Evolutionary conservation across 2,797 vertebrate species (phyloP).

Genomic region (Arrhamphus sclerolepis): DNA sequence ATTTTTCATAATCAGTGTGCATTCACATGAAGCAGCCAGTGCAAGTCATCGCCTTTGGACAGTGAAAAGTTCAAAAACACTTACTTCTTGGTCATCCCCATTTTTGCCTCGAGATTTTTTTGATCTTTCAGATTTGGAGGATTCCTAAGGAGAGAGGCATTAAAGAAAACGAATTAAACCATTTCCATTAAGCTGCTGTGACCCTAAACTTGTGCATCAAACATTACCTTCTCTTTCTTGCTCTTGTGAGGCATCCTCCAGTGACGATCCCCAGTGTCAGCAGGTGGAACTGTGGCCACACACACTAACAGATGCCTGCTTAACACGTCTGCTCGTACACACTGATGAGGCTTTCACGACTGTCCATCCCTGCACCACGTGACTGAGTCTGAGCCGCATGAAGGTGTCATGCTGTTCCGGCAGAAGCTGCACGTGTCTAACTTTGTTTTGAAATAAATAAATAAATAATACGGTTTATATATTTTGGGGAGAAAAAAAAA

Average conservation of each 20-base stretch:
- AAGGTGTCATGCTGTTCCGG: slow-evolving; percentile 30
- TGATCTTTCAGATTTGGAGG: slow-evolving; percentile 70
- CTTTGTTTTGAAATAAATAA: too few species aligned
- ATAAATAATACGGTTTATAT: too few species aligned
- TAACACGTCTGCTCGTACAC: slow-evolving; percentile 29
- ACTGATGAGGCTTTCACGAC: slow-evolving; percentile 33
- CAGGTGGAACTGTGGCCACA: slow-evolving; percentile 36
- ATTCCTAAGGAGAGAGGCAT: slow-evolving; percentile 53
- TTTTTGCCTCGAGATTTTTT: slow-evolving; percentile 74
- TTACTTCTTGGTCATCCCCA: slow-evolving; percentile 70
- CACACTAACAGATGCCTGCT: slow-evolving; percentile 30
- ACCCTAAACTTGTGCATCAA: not conserved
- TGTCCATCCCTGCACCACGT: slow-evolving; percentile 57
- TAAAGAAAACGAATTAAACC: not conserved
- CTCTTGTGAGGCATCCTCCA: slow-evolving; percentile 78
- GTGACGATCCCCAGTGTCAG: slow-evolving; percentile 48
- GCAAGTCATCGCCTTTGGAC: not conserved
- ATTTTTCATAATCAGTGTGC: too few species aligned
- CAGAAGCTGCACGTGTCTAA: slow-evolving; percentile 4
- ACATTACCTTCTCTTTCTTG: slow-evolving; percentile 78
- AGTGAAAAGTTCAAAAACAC: slow-evolving; percentile 30
- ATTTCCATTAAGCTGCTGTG: not conserved
- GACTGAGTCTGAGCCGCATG: slow-evolving; percentile 36
- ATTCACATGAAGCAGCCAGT: too few species aligned
- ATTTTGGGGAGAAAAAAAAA: slow-evolving; percentile 1